Conservation (phyloP, 2,113 vertebrate genomes). For the Corythornis cristatus region DNA sequence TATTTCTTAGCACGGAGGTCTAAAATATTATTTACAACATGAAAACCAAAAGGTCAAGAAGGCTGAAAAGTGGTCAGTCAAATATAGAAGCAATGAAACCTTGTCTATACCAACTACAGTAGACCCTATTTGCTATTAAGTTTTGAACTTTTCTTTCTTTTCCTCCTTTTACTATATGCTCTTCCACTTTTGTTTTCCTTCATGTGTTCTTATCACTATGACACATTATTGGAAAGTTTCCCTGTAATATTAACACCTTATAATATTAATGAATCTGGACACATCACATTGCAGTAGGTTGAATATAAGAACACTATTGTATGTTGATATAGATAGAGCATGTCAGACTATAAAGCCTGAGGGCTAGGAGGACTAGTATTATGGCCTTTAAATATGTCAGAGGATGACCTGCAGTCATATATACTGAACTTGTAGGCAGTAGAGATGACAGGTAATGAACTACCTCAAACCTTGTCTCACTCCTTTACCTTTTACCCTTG, state of each 20-base stretch:
- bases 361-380: background rate
- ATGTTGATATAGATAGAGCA: background rate
- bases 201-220: background rate
- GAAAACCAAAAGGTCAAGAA: background rate
- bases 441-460: background rate
- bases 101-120: background rate
- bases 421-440: background rate
- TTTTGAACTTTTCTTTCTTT: background rate
- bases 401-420: background rate
- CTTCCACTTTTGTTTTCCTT: background rate
- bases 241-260: background rate
- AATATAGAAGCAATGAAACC: background rate
- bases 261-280: background rate
- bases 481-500: background rate
- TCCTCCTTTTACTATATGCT: background rate
- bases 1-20: background rate
- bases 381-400: background rate
- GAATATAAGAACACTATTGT: background rate
- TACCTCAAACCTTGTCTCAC: background rate
- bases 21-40: background rate
- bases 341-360: background rate
- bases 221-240: background rate
- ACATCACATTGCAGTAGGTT: background rate
- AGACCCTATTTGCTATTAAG: background rate
- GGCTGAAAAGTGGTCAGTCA: background rate